Evolutionary conservation across 2,888 invertebrate species (phyloP).

Genomic region (Drosophila acutilabella): DNA sequence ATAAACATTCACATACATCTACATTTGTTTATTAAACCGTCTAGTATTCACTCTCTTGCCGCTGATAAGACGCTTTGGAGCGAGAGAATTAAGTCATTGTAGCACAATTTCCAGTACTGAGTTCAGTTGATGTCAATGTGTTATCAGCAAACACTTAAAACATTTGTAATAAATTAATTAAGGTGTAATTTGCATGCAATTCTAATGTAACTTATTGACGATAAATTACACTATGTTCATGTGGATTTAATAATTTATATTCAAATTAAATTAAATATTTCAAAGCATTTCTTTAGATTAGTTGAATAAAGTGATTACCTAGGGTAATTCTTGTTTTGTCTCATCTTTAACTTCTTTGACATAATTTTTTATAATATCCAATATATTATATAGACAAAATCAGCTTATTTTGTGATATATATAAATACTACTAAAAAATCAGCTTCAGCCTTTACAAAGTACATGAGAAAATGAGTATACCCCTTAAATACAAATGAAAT

Average conservation of each 20-base stretch:
- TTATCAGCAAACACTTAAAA: slow-evolving; percentile 45
- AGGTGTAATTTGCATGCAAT: slow-evolving; percentile 46
- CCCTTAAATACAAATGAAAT: neutral
- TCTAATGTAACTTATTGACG: slow-evolving; percentile 25
- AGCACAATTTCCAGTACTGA: slow-evolving; percentile 40
- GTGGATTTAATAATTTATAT: no score
- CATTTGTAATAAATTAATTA: slow-evolving; percentile 49
- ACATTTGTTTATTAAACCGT: neutral
- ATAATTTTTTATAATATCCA: no score
- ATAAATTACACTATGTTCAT: neutral
- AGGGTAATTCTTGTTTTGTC: neutral
- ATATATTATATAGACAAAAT: no score
- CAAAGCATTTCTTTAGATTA: no score
- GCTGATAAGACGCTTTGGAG: slow-evolving; percentile 36
- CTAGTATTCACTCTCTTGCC: neutral
- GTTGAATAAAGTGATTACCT: neutral
- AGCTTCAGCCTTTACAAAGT: neutral
- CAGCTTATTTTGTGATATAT: no score
- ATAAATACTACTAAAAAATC: no score
- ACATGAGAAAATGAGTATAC: neutral
- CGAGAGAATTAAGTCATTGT: slow-evolving; percentile 17
- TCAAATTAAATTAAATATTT: no score
- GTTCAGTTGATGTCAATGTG: slow-evolving; percentile 28
- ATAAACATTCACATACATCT: neutral
- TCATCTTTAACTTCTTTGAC: neutral